Base-by-base conservation (phyloP, 2,888 invertebrate genomes). In the Lobophora halterata region DNA sequence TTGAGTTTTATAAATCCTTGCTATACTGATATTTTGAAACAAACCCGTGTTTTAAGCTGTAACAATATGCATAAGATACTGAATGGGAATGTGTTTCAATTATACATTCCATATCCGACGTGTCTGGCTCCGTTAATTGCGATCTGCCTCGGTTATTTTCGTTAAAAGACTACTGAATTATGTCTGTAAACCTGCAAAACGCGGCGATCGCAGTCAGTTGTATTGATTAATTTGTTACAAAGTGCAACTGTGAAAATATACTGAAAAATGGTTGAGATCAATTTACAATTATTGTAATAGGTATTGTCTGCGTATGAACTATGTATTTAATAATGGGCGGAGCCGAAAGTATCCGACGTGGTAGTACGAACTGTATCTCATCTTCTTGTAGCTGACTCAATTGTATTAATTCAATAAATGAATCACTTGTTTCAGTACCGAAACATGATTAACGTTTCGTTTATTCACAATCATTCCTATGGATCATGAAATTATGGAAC, bases 101-200 rank as follows among this genome's bases (percentile, higher is more conserved):
- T 57, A 45, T 52, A 41, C 48, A 64, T 55, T 46, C 45, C 49
- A 55, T 49, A 43, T 53, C 55, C 52, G 58, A 49, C 57, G 54
- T 57, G 58, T 64, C 62, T 65, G 59, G 49, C 57, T 55, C 48
- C 47, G 61, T 64, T 69, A 68, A 71, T 71, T 65, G 56, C 61
- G 58, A 41, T 41, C 23, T 36, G 11, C 52, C 49, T 48, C 27
- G 36, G 38, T 58, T 61, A 53, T 64, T 58, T 56, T 58, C 20
- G 51, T 50, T 55, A 54, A 54, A 58, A 49, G 49, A 55, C 42
- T 40, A 37, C 40, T 52, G 51, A 55, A 44, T 46, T 55, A 52
- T 55, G 37, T 24, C 31, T 27, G 38, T 35, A 26, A 30, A 32
- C 14, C 32, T 39, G 21, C 18, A 37, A 34, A 37, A 30, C 27